Conservation (phyloP, 1,140 invertebrate genomes). For the Drosophila pectinifera region DNA sequence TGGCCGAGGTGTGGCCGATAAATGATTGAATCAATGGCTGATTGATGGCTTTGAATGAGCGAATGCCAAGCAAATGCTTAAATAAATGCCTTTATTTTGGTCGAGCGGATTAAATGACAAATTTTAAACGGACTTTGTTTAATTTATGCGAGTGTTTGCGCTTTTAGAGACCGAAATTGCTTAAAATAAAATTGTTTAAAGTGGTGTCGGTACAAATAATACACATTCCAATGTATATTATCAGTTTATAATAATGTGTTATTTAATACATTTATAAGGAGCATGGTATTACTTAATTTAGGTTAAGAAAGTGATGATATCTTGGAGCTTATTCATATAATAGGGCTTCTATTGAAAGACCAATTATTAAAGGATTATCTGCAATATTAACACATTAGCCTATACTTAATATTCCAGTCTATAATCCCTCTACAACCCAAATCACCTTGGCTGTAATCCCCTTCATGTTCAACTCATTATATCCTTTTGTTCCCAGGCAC, state of each 20-base stretch:
- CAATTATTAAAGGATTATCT: neutral
- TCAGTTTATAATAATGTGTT: neutral
- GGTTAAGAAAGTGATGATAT: neutral
- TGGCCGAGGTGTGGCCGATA: slow-evolving; percentile 42
- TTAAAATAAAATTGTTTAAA: neutral
- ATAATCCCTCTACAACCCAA: slow-evolving; percentile 7
- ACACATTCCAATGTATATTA: slow-evolving; percentile 6
- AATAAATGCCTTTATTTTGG: slow-evolving; percentile 32
- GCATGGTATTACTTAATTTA: neutral
- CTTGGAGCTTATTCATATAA: too few species aligned
- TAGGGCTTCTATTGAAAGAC: too few species aligned
- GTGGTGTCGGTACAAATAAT: neutral
- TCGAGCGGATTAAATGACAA: slow-evolving; percentile 16
- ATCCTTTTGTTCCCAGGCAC: slow-evolving; percentile 40
- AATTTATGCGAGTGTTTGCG: slow-evolving; percentile 23
- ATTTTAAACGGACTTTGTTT: slow-evolving; percentile 4
- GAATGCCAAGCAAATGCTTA: slow-evolving; percentile 23
- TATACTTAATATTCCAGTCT: slow-evolving; percentile 4
- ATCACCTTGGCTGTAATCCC: too few species aligned
- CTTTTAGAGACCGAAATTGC: neutral
- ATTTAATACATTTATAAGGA: neutral
- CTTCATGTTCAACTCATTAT: slow-evolving; percentile 45
- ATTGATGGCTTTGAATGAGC: slow-evolving; percentile 10
- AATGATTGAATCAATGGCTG: slow-evolving; percentile 9
- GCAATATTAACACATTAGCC: neutral